Conservation (phyloP, 2,113 vertebrate species). For the Phoenicopterus ruber region DNA sequence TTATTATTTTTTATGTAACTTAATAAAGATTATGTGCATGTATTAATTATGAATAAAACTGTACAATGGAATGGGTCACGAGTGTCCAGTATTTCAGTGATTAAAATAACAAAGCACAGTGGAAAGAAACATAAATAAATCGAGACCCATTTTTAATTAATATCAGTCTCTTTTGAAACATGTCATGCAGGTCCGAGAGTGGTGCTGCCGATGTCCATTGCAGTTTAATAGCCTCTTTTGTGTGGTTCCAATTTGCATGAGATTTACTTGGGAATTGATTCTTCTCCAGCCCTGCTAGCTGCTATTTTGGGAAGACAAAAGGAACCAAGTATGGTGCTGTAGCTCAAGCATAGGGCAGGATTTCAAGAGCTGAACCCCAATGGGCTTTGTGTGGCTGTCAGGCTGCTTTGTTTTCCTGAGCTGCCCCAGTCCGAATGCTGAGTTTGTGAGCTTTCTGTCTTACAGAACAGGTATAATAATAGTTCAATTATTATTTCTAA, state of each 20-base stretch:
- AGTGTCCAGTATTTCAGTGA: not conserved
- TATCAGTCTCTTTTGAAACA: slow-evolving; percentile 14
- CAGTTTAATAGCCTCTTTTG: slow-evolving; percentile 44
- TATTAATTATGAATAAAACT: slow-evolving; percentile 18
- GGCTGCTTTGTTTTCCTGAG: slow-evolving; percentile 17
- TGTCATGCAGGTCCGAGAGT: not conserved
- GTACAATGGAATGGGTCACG: not conserved
- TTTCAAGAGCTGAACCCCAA: slow-evolving; percentile 13
- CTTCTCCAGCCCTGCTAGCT: not conserved
- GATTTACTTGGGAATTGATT: slow-evolving; percentile 35
- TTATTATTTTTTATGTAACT: slow-evolving; percentile 23
- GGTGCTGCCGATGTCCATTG: not conserved
- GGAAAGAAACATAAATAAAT: slow-evolving; percentile 30
- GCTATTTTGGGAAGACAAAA: slow-evolving; percentile 52
- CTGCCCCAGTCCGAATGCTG: not conserved
- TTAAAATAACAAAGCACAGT: slow-evolving; percentile 38
- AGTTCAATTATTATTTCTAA: not conserved
- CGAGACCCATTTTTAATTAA: not conserved
- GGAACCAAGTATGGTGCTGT: slow-evolving; percentile 36
- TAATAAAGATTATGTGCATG: not conserved
- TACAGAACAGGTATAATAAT: not conserved
- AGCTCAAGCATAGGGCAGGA: slow-evolving; percentile 1
- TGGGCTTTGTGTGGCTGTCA: not conserved
- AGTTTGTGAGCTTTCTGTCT: not conserved
- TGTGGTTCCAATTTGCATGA: slow-evolving; percentile 52